A percentile compares a stretch with the other conserved stretches of the same genome.
phyloP scores from a whole-genome alignment of 2,888 invertebrate genomes.

The Heliconius ethilla region DNA sequence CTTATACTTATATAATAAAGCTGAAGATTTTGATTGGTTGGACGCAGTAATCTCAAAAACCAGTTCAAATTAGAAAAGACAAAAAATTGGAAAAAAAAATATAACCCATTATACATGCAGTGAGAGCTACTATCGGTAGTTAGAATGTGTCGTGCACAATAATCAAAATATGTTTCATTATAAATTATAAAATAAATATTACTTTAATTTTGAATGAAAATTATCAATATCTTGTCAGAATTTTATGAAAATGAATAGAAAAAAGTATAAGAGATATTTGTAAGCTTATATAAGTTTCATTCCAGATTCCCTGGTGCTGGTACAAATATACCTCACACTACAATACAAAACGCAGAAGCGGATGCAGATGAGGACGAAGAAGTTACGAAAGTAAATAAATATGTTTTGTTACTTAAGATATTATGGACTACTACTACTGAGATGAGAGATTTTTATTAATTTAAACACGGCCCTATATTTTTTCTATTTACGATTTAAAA shows the following conservation, averaged over 20 bases:
- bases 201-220: too few species aligned
- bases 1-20: not conserved
- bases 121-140: too few species aligned
- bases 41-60: not conserved
- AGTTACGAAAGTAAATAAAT: slow-evolving; percentile 67
- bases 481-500: too few species aligned
- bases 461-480: not conserved
- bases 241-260: too few species aligned
- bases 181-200: too few species aligned
- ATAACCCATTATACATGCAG: too few species aligned
- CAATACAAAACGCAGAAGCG: slow-evolving; percentile 65
- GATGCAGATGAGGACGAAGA: slow-evolving; percentile 83
- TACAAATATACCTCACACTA: slow-evolving; percentile 68
- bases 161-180: too few species aligned
- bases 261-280: too few species aligned
- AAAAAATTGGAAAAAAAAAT: too few species aligned
- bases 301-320: slow-evolving; percentile 65
- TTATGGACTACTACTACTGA: not conserved
- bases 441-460: not conserved
- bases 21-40: not conserved
- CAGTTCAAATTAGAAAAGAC: not conserved
- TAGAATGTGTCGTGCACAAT: too few species aligned
- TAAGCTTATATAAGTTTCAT: slow-evolving; percentile 17
- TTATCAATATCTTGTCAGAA: too few species aligned
- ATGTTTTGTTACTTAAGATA: not conserved